A percentile compares a stretch with the other conserved stretches of the same genome.
phyloP scores from a whole-genome alignment of 2,113 vertebrate species.

The Pachyramphus minor region DNA sequence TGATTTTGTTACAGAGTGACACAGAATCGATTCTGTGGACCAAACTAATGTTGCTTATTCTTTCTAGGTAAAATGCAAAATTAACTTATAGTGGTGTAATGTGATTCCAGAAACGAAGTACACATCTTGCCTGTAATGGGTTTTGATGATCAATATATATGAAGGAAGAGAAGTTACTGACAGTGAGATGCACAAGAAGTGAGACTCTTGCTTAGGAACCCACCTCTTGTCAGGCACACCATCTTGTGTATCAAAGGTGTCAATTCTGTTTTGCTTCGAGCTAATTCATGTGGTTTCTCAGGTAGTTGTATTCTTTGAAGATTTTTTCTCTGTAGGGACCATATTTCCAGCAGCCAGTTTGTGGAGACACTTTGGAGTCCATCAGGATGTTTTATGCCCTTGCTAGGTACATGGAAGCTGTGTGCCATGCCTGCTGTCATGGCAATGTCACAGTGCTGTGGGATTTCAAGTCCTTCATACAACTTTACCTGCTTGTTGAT shows the following conservation, averaged over 20 bases:
- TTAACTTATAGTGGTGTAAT: neutral
- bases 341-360: neutral
- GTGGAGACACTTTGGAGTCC: neutral
- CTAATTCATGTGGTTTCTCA: neutral
- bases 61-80: constrained; percentile 17
- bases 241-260: neutral
- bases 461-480: neutral
- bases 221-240: neutral
- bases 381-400: neutral
- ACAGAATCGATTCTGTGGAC: neutral
- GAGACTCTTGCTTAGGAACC: neutral
- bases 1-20: neutral
- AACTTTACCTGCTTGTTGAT: neutral
- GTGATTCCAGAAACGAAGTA: constrained; percentile 3
- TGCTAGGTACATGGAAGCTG: neutral
- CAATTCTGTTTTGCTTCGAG: neutral
- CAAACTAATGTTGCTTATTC: neutral
- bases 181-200: neutral
- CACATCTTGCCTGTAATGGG: neutral
- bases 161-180: neutral
- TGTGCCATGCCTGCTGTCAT: neutral
- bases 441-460: neutral
- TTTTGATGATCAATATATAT: constrained; percentile 16
- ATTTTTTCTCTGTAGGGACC: neutral
- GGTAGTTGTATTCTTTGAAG: neutral